Conservation (phyloP, 35 echinoderm and acorn worm species). For the Eucidaris tribuloides region DNA sequence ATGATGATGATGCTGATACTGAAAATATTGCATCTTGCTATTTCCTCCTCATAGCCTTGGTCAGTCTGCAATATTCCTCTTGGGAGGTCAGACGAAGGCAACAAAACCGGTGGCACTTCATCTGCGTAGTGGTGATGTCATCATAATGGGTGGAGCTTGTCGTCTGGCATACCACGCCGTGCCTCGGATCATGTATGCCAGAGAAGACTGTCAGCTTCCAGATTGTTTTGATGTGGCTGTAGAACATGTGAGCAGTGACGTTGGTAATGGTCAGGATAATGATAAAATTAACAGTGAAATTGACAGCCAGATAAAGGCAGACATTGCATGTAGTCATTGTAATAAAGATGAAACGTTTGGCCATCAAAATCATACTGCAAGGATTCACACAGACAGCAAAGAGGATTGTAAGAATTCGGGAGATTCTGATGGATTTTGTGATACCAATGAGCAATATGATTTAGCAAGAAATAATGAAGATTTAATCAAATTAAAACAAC, state of each 20-base stretch:
- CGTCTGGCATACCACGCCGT: slow-evolving; percentile 85
- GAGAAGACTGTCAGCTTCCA: slow-evolving; percentile 18
- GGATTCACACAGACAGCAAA: not conserved
- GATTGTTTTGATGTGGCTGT: slow-evolving; percentile 17
- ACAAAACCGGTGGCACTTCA: slow-evolving; percentile 66
- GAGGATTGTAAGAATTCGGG: no score
- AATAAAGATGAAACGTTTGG: not conserved
- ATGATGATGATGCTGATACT: no score
- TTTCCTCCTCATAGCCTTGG: slow-evolving; percentile 66
- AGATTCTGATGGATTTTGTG: no score
- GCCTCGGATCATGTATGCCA: slow-evolving; percentile 66
- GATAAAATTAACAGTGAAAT: not conserved
- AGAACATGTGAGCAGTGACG: not conserved
- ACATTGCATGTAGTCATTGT: not conserved
- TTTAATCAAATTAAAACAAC: no score
- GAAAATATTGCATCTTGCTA: no score
- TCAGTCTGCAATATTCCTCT: slow-evolving; percentile 85
- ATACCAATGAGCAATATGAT: no score
- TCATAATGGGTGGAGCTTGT: slow-evolving; percentile 71
- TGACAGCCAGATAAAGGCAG: not conserved
- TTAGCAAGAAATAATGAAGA: no score
- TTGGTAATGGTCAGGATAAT: not conserved
- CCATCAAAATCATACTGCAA: not conserved
- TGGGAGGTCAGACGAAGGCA: slow-evolving; percentile 78
- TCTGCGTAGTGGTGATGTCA: slow-evolving; percentile 88